A percentile compares a stretch with the other conserved stretches of the same genome.
Conservation (phyloP, 1,140 invertebrate species). For the Sarcophaga peregrina region DNA sequence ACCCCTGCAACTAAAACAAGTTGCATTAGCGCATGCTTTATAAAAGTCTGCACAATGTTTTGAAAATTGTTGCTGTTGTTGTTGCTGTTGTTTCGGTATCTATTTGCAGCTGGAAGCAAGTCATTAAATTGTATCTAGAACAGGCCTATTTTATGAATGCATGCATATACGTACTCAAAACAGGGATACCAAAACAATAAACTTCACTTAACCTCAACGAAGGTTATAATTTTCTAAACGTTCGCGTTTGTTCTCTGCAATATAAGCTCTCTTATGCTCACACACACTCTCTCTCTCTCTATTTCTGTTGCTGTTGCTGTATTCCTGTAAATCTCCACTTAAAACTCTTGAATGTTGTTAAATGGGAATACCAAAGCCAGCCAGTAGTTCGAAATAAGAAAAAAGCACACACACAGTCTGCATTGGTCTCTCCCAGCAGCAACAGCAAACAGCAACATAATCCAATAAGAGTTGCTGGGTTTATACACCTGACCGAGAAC, state of each 20-base stretch:
- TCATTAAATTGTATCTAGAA: constrained; percentile 14
- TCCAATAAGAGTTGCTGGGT: constrained; percentile 44
- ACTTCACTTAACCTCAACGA: constrained; percentile 45
- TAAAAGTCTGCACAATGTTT: constrained; percentile 11
- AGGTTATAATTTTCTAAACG: constrained; percentile 40
- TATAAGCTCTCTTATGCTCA: not conserved
- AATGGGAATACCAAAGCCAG: no score
- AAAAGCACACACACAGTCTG: not conserved
- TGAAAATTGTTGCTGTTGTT: no score
- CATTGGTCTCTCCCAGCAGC: not conserved
- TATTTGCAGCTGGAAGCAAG: not conserved
- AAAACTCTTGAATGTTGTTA: no score
- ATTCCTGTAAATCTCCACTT: constrained; percentile 20
- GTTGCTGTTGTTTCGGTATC: not conserved
- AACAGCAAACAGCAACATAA: constrained; percentile 34
- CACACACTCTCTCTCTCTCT: not conserved
- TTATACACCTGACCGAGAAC: constrained; percentile 17
- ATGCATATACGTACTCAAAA: constrained; percentile 1
- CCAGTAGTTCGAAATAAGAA: no score
- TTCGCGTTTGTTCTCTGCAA: not conserved
- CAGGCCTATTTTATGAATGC: constrained; percentile 38
- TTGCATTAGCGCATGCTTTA: constrained; percentile 27
- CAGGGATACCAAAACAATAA: constrained; percentile 11
- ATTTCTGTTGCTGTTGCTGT: not conserved
- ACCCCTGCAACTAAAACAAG: constrained; percentile 43